Percentiles rank a stretch among this genome's conserved stretches.
These are phyloP conservation scores for Dipodomys merriami DNA, from an alignment of 2,113 vertebrate genomes.

Conservation along the genomic window DNA sequence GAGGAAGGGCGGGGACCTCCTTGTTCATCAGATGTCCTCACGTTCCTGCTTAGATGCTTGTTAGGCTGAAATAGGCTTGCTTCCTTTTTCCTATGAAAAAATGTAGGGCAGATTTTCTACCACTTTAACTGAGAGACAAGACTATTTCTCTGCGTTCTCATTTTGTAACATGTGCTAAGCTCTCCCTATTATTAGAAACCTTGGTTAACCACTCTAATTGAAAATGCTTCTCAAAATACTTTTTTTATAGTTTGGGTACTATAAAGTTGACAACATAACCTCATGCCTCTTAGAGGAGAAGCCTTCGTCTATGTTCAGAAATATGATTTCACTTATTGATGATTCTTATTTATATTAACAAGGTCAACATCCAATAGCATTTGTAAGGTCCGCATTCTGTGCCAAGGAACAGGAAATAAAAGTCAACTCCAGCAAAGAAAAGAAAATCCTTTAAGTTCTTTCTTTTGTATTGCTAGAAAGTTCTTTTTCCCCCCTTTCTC, in stretches of 20 bases:
- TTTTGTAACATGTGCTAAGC: not conserved
- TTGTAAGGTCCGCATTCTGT: slow-evolving; percentile 50
- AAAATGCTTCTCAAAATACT: slow-evolving; percentile 49
- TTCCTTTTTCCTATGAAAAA: slow-evolving; percentile 25
- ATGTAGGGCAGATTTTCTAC: not conserved
- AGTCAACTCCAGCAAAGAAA: slow-evolving; percentile 29
- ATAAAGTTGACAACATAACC: slow-evolving; percentile 1
- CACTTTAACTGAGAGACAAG: not conserved
- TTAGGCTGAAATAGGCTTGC: slow-evolving; percentile 12
- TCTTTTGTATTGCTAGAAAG: slow-evolving; percentile 55
- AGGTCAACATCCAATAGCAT: slow-evolving; percentile 49
- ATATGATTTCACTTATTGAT: slow-evolving; percentile 55
- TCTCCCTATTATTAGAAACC: slow-evolving; percentile 20
- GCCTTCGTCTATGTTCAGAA: slow-evolving; percentile 36
- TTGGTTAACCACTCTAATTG: not conserved
- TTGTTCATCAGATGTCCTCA: not conserved
- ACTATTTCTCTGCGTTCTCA: slow-evolving; percentile 14
- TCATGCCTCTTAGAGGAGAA: slow-evolving; percentile 8
- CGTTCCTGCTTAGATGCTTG: not conserved
- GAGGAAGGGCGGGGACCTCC: not conserved
- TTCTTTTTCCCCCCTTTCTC: not conserved
- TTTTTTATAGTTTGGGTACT: slow-evolving; percentile 9
- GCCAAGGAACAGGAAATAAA: slow-evolving; percentile 49
- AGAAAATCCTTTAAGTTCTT: slow-evolving; percentile 34
- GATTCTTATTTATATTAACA: slow-evolving; percentile 64